phyloP scores from a whole-genome alignment of 2,113 vertebrate genomes.

The Lophius piscatorius region DNA sequence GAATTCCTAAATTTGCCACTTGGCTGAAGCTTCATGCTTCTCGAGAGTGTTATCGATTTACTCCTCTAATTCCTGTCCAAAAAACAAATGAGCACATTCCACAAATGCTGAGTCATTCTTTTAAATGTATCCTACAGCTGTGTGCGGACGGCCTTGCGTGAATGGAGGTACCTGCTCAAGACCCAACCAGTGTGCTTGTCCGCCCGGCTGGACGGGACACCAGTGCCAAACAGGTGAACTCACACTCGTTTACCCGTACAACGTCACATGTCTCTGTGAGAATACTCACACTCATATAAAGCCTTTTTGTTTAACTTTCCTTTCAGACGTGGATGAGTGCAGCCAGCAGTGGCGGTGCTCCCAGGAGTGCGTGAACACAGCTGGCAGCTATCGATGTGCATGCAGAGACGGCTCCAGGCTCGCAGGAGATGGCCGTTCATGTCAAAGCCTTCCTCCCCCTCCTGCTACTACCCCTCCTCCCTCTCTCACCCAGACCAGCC shows the following conservation, averaged over 20 bases:
- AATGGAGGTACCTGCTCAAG: slow-evolving; percentile 85
- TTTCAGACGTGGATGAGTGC: slow-evolving; percentile 89
- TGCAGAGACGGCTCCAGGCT: slow-evolving; percentile 82
- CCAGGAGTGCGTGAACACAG: slow-evolving; percentile 85
- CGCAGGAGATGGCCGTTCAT: slow-evolving; percentile 63
- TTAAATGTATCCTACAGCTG: slow-evolving; percentile 67
- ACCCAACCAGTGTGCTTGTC: slow-evolving; percentile 84
- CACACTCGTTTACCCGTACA: slow-evolving; percentile 1
- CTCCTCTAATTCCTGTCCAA: not conserved
- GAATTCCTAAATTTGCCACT: too few relatives aligned
- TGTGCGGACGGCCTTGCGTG: slow-evolving; percentile 83
- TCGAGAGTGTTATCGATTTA: not conserved
- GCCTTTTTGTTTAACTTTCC: not conserved
- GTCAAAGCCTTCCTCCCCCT: slow-evolving; percentile 60
- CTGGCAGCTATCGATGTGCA: slow-evolving; percentile 84
- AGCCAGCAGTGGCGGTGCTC: slow-evolving; percentile 69
- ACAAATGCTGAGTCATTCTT: not conserved
- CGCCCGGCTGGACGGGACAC: slow-evolving; percentile 82
- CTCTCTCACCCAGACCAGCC: slow-evolving; percentile 24
- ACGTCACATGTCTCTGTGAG: not conserved
- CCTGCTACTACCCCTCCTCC: slow-evolving; percentile 14
- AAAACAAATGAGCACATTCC: not conserved
- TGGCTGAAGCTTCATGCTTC: not conserved
- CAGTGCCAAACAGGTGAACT: slow-evolving; percentile 87
- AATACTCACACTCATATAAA: not conserved